Base-by-base conservation (phyloP, 2,113 vertebrate species). In the Leiothrix lutea region DNA sequence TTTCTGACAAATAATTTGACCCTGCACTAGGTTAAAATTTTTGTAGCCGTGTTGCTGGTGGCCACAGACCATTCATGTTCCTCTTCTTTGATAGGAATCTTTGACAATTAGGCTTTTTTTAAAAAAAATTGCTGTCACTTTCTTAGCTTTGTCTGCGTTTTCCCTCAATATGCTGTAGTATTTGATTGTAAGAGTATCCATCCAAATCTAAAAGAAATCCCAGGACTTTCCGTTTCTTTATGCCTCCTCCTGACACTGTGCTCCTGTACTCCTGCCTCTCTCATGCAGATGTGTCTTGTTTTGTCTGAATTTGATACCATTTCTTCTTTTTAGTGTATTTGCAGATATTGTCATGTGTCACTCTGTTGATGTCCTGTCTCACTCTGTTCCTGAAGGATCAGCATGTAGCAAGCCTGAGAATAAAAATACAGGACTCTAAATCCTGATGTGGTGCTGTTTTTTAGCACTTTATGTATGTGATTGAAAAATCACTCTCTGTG, bases 161-260 rank as follows among this genome's bases (percentile, higher is more conserved):
- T 57, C 54, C 14, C 4, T 80, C 15, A 33, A 56, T 23, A 8
- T 91, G 14, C 16, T 60, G 5, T 48, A 65, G 53, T 7, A 40
- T 47, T 20, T 58, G 22, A 16, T 48, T 36, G 4, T 47, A 45
- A 18, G 9, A 35, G 2, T 38, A 14, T 45, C 18, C 0, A 0
- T 53, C 21, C 18, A 50, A 36, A 11, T 73, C 6, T 48, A 3
- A 22, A 45, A 36, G 42, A 73, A 61, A 48, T 86, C 18, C 36
- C 8, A 25, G 53, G 6, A 48, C 6, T 84, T 73, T 73, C 42
- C 0, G 0, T 51, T 82, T 42, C n/a, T 36, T 81, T 11, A 6
- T 61, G 3, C 29, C 9, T 73, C 48, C 28, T 86, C 8, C 40
- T 84, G n/a, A 31, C 21, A 16, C 7, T 35, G 8, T 62, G 25